Base-by-base conservation (phyloP, 1,140 invertebrate species). In the Trachelipus rathkii region DNA sequence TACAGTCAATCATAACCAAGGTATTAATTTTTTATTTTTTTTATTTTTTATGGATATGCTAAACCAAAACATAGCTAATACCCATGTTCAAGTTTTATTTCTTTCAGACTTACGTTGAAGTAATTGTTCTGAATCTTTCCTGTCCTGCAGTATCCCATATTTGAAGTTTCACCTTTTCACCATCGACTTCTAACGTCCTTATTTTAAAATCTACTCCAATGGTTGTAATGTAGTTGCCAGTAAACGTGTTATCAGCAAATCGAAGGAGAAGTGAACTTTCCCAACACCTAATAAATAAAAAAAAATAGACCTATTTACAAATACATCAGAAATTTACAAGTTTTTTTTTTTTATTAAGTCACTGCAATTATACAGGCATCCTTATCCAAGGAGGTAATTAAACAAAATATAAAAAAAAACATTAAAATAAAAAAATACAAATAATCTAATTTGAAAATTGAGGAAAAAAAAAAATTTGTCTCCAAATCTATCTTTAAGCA, bases 151-250 rank as follows among this genome's bases (percentile, higher is more conserved):
- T 90, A 82, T 90, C 89, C 89, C 96, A 98, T 89, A 98, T 98
- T 88, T 98, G 96, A 84, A 98, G 87, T 88, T 98, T 98, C 77
- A 98, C 98, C 88, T 97, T 98, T 86, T 98, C 98, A 50, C 95
- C 95, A 86, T 97, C 94, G 83, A 98, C 89, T 87, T 98, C 96
- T 84, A 98, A 96, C 84, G 96, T 98, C 86, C 96, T 92, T 85
- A 98, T 98, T 89, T 98, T 98, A 87, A 98, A 98, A 87, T 98
- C 96, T 85, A 98, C 98, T 85, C 96, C 96, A 86, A 99, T 99
- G 43, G 97, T 99, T 53, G 97, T 99, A 84, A 99, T 99, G 84
- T 99, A 99, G 88, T 93, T 98, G 77, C 96, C 95, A 83, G 94
- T 94, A 85, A 99, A 99, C 78, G 95, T 97, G 86, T 98, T 98